Evolutionary conservation across 1,140 invertebrate genomes (phyloP).

Genomic region (Tetragnatha versicolor): DNA sequence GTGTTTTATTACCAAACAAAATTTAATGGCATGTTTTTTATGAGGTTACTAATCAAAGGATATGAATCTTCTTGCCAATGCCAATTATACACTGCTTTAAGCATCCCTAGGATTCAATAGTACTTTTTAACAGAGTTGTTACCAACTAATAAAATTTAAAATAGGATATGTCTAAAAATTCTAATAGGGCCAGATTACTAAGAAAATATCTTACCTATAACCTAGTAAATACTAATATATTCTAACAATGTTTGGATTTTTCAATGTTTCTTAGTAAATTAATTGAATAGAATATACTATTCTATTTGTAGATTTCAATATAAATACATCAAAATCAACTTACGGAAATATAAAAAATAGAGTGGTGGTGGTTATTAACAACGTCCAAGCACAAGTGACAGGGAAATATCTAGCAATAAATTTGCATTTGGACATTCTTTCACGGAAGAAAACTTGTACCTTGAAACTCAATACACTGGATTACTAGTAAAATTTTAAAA

Average conservation of each 20-base stretch:
- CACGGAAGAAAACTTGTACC: too few relatives aligned
- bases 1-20: not conserved
- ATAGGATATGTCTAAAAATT: too few relatives aligned
- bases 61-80: too few relatives aligned
- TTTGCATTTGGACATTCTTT: constrained; percentile 66
- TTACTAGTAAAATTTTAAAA: too few relatives aligned
- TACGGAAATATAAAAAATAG: constrained; percentile 97
- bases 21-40: not conserved
- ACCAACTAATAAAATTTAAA: too few relatives aligned
- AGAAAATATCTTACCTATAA: too few relatives aligned
- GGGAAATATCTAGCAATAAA: constrained; percentile 92
- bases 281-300: not conserved
- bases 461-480: too few relatives aligned
- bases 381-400: constrained; percentile 93
- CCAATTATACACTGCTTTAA: too few relatives aligned
- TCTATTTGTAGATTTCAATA: not conserved
- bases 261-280: not conserved
- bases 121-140: too few relatives aligned
- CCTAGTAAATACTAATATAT: too few relatives aligned
- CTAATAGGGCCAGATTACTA: too few relatives aligned
- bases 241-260: not conserved
- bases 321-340: constrained; percentile 67
- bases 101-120: too few relatives aligned
- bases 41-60: not conserved
- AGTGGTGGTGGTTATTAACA: constrained; percentile 86